These are phyloP conservation scores for Plumapathes pennacea DNA, from an alignment of 92 coral and sea anemone species.

Conservation along the genomic window DNA sequence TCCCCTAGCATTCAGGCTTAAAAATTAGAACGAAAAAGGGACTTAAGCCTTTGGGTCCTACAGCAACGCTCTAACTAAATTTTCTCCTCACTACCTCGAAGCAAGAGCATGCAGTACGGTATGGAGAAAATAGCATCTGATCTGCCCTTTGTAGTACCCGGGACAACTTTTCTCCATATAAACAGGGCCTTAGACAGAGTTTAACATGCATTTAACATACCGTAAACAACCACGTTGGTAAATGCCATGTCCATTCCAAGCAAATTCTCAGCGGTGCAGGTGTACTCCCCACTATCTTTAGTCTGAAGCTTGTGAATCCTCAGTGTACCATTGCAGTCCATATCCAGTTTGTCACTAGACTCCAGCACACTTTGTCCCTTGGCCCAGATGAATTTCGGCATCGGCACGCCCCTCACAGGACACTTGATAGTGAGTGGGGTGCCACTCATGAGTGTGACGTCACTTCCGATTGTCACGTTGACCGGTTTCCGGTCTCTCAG, in stretches of 20 bases:
- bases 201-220: conserved; percentile 37
- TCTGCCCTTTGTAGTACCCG: no score
- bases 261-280: conserved; percentile 67
- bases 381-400: conserved; percentile 74
- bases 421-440: conserved; percentile 67
- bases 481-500: conserved; percentile 47
- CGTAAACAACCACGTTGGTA: conserved; percentile 58
- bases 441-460: conserved; percentile 52
- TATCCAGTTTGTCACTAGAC: conserved; percentile 60
- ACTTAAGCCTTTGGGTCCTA: no score
- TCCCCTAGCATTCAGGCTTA: no score
- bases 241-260: conserved; percentile 86
- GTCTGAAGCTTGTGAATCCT: conserved; percentile 42
- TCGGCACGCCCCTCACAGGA: conserved; percentile 81
- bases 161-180: no score
- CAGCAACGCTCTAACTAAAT: no score
- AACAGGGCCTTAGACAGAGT: no score
- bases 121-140: no score
- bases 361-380: conserved; percentile 56
- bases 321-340: conserved; percentile 71
- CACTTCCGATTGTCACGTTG: conserved; percentile 70
- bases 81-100: no score
- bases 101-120: no score
- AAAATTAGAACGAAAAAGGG: no score
- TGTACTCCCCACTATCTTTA: conserved; percentile 73